Conservation (phyloP, 2,113 vertebrate species). For the Bos taurus region ARS-UCD2.0 NC_037334.1:39708501-39709000, state of each 20-base stretch:
- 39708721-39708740: background rate
- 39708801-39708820: background rate
- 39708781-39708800: background rate
- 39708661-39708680: background rate
- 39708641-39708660: background rate
- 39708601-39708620: background rate
- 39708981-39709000: background rate
- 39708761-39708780: background rate
- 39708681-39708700: background rate
- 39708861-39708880: background rate
- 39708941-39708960: no score
- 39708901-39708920: fast-evolving
- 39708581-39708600: background rate
- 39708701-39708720: background rate
- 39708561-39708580: background rate
- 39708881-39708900: background rate
- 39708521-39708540: background rate
- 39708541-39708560: background rate
- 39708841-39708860: background rate
- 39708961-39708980: background rate
- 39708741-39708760: background rate
- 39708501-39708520: background rate
- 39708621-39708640: background rate
- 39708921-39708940: background rate
- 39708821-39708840: background rate